These are phyloP conservation scores for Mallotus villosus DNA, from an alignment of 2,797 vertebrate species.

Conservation along the genomic window DNA sequence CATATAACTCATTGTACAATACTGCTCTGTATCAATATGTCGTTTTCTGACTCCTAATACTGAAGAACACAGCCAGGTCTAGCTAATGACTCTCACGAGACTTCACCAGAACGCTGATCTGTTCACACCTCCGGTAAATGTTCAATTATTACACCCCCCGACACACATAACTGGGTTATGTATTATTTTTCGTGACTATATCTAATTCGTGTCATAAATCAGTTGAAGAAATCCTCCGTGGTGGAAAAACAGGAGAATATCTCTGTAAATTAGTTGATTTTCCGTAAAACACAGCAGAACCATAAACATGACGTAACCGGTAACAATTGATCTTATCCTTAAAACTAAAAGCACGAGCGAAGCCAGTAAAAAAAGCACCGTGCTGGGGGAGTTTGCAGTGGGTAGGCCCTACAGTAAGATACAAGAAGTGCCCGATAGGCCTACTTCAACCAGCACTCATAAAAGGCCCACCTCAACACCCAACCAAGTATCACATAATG, in stretches of 20 bases:
- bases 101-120: constrained; percentile 33
- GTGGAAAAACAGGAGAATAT: not conserved
- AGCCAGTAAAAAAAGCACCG: no score
- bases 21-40: constrained; percentile 29
- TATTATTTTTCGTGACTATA: not conserved
- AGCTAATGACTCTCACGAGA: constrained; percentile 52
- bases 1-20: constrained; percentile 59
- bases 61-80: constrained; percentile 56
- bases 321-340: no score
- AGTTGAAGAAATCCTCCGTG: not conserved
- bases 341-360: no score
- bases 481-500: no score
- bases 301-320: no score
- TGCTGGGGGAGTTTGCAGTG: no score
- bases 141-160: constrained; percentile 28
- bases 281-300: no score
- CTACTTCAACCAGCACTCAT: not conserved
- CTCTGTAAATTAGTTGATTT: not conserved
- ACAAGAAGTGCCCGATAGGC: no score
- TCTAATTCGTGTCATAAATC: not conserved
- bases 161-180: constrained; percentile 21
- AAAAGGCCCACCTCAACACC: constrained; percentile 24
- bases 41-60: constrained; percentile 60
- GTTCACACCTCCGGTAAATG: constrained; percentile 29
- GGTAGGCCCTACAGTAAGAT: no score